phyloP scores from a whole-genome alignment of 2,113 vertebrate species.

The Gambusia holbrooki region DNA sequence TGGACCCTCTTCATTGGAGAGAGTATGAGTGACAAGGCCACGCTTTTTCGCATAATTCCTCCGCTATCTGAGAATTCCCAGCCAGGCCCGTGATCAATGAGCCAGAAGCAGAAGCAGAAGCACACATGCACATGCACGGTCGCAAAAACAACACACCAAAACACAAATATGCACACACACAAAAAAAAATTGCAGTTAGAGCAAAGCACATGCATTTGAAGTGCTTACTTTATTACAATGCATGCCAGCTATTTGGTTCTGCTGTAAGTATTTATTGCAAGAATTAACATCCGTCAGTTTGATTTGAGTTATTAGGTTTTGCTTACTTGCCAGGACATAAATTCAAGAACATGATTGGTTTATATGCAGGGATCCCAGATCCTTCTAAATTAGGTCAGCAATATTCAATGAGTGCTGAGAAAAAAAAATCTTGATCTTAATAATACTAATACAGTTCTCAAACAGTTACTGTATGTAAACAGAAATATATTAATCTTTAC shows the following conservation, averaged over 20 bases:
- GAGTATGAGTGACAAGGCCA: constrained; percentile 92
- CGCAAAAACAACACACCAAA: constrained; percentile 30
- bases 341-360: background rate
- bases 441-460: background rate
- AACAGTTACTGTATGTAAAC: background rate
- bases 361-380: background rate
- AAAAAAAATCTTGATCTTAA: background rate
- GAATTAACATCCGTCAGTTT: background rate
- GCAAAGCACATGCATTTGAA: constrained; percentile 83
- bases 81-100: constrained; percentile 55
- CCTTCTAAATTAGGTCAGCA: background rate
- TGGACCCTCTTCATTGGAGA: constrained; percentile 98
- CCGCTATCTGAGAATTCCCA: constrained; percentile 95
- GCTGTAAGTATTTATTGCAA: background rate
- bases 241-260: background rate
- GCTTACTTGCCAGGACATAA: background rate
- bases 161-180: constrained; percentile 17
- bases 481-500: too few species aligned
- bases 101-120: constrained; percentile 72
- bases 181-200: constrained; percentile 44
- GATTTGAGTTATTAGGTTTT: background rate
- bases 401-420: too few species aligned
- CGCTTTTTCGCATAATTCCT: constrained; percentile 90
- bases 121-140: constrained; percentile 68
- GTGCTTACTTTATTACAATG: constrained; percentile 16